phyloP scores from a whole-genome alignment of 2,888 invertebrate species.

The Bibio marci region DNA sequence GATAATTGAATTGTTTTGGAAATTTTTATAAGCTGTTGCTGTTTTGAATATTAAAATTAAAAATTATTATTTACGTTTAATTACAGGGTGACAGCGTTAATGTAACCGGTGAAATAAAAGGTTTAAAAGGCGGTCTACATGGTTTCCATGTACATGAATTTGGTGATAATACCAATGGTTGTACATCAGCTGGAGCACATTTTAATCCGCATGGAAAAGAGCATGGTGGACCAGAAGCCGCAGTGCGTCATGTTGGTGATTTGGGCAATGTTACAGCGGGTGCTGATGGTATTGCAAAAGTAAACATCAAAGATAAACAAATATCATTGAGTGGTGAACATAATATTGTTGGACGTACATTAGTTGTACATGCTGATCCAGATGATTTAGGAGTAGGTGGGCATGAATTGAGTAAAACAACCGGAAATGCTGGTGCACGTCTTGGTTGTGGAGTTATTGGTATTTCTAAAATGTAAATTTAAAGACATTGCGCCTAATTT shows the following conservation, averaged over 20 bases:
- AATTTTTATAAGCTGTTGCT: neutral
- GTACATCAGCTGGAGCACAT: conserved; percentile 87
- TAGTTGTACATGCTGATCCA: conserved; percentile 81
- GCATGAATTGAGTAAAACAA: conserved; percentile 79
- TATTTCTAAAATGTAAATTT: conserved; percentile 22
- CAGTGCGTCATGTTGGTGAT: conserved; percentile 73
- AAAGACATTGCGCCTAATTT: too few relatives aligned
- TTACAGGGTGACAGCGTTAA: conserved; percentile 43
- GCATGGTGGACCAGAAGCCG: conserved; percentile 66
- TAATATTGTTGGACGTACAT: conserved; percentile 67
- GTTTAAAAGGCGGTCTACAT: conserved; percentile 52
- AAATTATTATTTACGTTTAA: neutral
- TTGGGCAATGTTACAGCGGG: conserved; percentile 66
- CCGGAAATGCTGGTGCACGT: conserved; percentile 88
- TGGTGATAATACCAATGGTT: conserved; percentile 90
- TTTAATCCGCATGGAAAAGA: conserved; percentile 71
- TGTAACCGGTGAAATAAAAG: conserved; percentile 67
- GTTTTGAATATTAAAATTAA: neutral
- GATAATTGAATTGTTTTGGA: too few relatives aligned
- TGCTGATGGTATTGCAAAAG: conserved; percentile 41
- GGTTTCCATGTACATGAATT: conserved; percentile 89
- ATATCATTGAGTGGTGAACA: conserved; percentile 52
- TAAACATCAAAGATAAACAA: conserved; percentile 41
- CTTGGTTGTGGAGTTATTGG: conserved; percentile 30
- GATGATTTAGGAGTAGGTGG: conserved; percentile 91